A percentile compares a stretch with the other conserved stretches of the same genome.
Conservation (phyloP, 2,888 invertebrate species). For the Bibio marci region DNA sequence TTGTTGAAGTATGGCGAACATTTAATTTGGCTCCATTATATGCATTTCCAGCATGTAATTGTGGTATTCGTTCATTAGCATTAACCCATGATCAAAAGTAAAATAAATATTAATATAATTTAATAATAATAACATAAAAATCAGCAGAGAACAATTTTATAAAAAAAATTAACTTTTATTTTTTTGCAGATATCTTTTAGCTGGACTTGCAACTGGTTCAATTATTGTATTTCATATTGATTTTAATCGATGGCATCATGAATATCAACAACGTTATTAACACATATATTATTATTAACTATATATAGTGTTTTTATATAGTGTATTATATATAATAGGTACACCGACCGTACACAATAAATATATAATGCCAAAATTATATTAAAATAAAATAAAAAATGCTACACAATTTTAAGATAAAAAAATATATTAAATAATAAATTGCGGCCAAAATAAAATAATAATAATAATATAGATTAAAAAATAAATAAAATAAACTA, state of each 20-base stretch:
- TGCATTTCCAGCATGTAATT: constrained; percentile 94
- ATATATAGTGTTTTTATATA: neutral
- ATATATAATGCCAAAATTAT: no score
- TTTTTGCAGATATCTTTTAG: constrained; percentile 68
- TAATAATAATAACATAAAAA: neutral
- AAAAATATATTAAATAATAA: no score
- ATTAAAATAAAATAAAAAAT: no score
- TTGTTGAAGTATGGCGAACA: constrained; percentile 96
- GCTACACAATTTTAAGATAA: no score
- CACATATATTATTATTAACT: neutral
- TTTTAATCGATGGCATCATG: constrained; percentile 96
- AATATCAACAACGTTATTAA: constrained; percentile 87
- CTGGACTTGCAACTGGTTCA: constrained; percentile 93
- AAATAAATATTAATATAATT: constrained; percentile 23
- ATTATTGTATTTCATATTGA: constrained; percentile 99
- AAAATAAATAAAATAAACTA: no score
- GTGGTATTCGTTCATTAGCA: constrained; percentile 84
- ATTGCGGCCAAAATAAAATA: no score
- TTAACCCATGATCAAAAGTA: constrained; percentile 98
- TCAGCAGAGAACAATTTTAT: neutral
- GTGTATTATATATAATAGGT: no score
- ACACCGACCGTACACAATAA: no score
- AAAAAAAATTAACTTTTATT: neutral
- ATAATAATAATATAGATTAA: no score
- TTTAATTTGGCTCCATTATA: constrained; percentile 93